Evolutionary conservation across 1,140 invertebrate genomes (phyloP).

Genomic region (Adoxophyes honmai): DNA sequence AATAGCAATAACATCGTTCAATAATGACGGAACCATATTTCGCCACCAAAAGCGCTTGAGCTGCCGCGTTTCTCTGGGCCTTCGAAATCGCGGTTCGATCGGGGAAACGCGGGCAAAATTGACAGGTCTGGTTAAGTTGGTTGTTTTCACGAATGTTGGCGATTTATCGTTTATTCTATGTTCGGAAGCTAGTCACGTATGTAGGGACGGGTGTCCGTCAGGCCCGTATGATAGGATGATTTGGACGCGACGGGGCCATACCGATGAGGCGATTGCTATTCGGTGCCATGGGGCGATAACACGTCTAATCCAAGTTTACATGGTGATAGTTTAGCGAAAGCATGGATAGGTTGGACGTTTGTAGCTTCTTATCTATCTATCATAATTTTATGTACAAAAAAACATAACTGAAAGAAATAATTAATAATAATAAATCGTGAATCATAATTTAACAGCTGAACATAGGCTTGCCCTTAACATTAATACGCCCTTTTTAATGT

Average conservation of each 20-base stretch:
- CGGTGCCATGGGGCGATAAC: background rate
- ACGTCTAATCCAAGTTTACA: slow-evolving; percentile 10
- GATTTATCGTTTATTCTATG: slow-evolving; percentile 40
- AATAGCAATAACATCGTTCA: slow-evolving; percentile 63
- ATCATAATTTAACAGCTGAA: too few relatives aligned
- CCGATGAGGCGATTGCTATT: slow-evolving; percentile 5
- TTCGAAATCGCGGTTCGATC: background rate
- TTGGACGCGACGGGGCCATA: slow-evolving; percentile 30
- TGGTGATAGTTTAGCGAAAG: too few relatives aligned
- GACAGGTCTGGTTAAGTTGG: slow-evolving; percentile 20
- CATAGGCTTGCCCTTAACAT: too few relatives aligned
- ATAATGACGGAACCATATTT: slow-evolving; percentile 54
- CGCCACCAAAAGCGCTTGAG: slow-evolving; percentile 30
- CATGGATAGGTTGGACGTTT: too few relatives aligned
- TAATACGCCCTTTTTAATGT: too few relatives aligned
- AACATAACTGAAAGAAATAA: too few relatives aligned
- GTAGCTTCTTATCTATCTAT: too few relatives aligned
- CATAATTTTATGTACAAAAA: too few relatives aligned
- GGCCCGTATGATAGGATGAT: slow-evolving; percentile 56
- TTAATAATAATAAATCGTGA: too few relatives aligned
- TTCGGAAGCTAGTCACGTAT: slow-evolving; percentile 51
- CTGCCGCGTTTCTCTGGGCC: slow-evolving; percentile 1
- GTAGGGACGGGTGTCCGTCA: slow-evolving; percentile 48
- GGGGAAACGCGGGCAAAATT: background rate
- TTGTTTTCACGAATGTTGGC: slow-evolving; percentile 32